A percentile compares a stretch with the other conserved stretches of the same genome.
Evolutionary conservation across 1,140 invertebrate genomes (phyloP).

Genomic region (Zaprionus taronus): DNA sequence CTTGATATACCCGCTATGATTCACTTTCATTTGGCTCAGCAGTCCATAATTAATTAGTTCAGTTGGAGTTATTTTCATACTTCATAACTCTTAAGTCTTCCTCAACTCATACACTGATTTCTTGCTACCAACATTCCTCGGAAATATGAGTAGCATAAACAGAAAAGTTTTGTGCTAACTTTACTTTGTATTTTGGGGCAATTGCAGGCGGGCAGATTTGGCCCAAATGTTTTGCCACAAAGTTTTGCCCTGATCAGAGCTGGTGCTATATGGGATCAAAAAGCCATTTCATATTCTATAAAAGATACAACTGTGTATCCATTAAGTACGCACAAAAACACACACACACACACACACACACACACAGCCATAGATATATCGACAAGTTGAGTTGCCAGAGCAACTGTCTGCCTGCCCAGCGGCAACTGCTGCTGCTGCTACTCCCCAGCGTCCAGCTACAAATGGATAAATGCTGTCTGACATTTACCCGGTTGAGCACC

Average conservation of each 20-base stretch:
- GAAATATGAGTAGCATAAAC: background rate
- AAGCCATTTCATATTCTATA: slow-evolving; percentile 49
- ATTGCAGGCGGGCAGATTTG: background rate
- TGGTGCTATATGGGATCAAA: background rate
- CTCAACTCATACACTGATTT: background rate
- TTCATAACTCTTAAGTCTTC: background rate
- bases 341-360: slow-evolving; percentile 1
- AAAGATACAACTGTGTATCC: slow-evolving; percentile 66
- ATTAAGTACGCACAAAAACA: slow-evolving; percentile 56
- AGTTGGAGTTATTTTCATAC: background rate
- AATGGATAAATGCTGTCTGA: slow-evolving; percentile 81
- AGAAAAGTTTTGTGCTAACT: slow-evolving; percentile 3
- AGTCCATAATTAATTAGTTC: background rate
- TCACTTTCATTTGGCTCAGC: background rate
- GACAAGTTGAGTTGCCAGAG: slow-evolving; percentile 40
- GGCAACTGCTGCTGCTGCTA: slow-evolving; percentile 41
- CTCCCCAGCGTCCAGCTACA: slow-evolving; percentile 66
- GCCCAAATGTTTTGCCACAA: slow-evolving; percentile 3
- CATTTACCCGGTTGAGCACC: slow-evolving; percentile 59
- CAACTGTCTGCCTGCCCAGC: slow-evolving; percentile 29
- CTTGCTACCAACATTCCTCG: too few relatives aligned
- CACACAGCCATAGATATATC: slow-evolving; percentile 51
- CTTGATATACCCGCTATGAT: too few relatives aligned
- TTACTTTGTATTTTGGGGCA: background rate
- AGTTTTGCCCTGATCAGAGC: slow-evolving; percentile 6